Evolutionary conservation across 2,888 invertebrate genomes (phyloP).

Genomic region (Lordiphosa fenestrarum): DNA sequence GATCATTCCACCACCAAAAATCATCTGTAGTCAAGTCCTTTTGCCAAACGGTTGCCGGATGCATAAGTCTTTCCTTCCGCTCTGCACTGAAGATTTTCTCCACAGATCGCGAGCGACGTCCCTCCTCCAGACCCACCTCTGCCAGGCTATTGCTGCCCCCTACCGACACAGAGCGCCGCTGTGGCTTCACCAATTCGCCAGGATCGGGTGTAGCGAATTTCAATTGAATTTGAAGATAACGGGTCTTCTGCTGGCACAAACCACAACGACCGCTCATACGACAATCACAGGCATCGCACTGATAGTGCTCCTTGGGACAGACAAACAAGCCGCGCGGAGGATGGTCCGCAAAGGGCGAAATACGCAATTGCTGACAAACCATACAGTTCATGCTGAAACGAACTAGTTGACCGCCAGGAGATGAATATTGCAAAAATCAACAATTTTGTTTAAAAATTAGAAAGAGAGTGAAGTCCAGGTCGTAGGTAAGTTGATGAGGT

Average conservation of each 20-base stretch:
- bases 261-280: not conserved
- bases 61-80: not conserved
- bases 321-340: not conserved
- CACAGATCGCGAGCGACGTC: too few species aligned
- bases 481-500: too few species aligned
- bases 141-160: too few species aligned
- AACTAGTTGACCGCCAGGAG: not conserved
- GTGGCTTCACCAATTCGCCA: not conserved
- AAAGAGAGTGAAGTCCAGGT: too few species aligned
- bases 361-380: not conserved
- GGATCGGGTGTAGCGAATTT: not conserved
- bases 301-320: constrained; percentile 2
- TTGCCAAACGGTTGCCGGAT: not conserved
- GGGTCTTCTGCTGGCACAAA: not conserved
- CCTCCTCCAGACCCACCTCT: too few species aligned
- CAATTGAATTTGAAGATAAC: not conserved
- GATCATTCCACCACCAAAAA: constrained; percentile 1
- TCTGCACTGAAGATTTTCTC: not conserved
- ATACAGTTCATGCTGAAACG: constrained; percentile 1
- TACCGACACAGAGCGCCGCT: too few species aligned
- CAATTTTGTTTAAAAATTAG: too few species aligned
- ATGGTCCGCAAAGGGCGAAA: constrained; percentile 1
- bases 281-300: not conserved
- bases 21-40: not conserved
- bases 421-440: too few species aligned